Evolutionary conservation across 1,140 invertebrate species (phyloP).

Genomic region (Drosophila tropicalis): DNA sequence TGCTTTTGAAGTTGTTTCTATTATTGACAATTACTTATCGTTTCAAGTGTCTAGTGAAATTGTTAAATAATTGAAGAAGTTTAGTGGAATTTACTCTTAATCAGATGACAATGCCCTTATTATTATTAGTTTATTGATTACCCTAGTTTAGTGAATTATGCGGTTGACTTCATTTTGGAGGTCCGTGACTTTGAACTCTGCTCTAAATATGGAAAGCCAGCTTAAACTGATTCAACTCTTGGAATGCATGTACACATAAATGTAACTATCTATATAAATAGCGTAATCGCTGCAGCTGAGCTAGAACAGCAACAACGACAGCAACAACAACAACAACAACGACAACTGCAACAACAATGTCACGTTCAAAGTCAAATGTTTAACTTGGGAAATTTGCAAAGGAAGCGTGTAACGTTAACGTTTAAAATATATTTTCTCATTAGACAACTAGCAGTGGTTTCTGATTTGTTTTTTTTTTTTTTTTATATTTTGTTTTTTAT

Average conservation of each 20-base stretch:
- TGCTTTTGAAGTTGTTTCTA: no score
- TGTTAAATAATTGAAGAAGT: no score
- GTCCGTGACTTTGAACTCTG: conserved; percentile 44
- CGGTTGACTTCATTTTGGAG: conserved; percentile 36
- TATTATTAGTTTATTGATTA: no score
- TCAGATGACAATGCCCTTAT: no score
- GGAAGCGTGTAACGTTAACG: conserved; percentile 75
- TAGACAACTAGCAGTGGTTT: conserved; percentile 66
- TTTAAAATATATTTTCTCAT: conserved; percentile 82
- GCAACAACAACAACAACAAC: conserved; percentile 9
- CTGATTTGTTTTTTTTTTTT: conserved; percentile 38
- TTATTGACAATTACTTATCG: no score
- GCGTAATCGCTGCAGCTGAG: conserved; percentile 71
- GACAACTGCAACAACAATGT: conserved; percentile 65
- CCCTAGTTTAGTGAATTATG: neutral
- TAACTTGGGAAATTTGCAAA: conserved; percentile 73
- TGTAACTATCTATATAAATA: conserved; percentile 59
- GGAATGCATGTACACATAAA: conserved; percentile 35
- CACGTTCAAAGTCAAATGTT: conserved; percentile 80
- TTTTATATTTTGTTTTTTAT: conserved; percentile 42
- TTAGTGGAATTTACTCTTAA: no score
- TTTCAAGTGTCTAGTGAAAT: no score
- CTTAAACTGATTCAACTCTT: conserved; percentile 30
- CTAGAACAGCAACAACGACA: conserved; percentile 37
- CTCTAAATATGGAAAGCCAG: conserved; percentile 28